Evolutionary conservation across 2,888 invertebrate species (phyloP).

Genomic region (Papilio elwesi): DNA sequence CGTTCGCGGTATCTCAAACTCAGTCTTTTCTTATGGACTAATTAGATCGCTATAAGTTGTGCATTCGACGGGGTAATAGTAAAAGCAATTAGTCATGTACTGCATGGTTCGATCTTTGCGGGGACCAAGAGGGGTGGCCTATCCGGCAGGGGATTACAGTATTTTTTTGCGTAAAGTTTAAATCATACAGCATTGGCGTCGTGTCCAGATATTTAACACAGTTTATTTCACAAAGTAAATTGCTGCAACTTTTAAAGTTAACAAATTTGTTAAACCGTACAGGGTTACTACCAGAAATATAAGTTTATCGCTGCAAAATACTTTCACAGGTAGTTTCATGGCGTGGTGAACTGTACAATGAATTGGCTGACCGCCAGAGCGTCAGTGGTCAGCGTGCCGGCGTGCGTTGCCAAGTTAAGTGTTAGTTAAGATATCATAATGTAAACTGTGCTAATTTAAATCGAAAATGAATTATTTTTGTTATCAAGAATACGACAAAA

Average conservation of each 20-base stretch:
- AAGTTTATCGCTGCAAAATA: slow-evolving; percentile 24
- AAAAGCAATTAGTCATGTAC: no score
- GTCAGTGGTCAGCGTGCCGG: background rate
- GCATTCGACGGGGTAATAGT: no score
- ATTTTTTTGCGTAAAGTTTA: no score
- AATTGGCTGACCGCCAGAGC: slow-evolving; percentile 25
- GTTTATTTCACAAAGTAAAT: slow-evolving; percentile 18
- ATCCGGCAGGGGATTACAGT: no score
- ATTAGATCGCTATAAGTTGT: no score
- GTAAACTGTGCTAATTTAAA: slow-evolving; percentile 3
- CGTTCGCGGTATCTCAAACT: no score
- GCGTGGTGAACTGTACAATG: slow-evolving; percentile 21
- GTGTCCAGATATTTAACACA: slow-evolving; percentile 12
- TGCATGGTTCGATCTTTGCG: no score
- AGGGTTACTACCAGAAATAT: slow-evolving; percentile 17
- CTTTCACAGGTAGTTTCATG: slow-evolving; percentile 28
- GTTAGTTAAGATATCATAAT: background rate
- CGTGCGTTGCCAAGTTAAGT: slow-evolving; percentile 10
- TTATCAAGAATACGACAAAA: no score
- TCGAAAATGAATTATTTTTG: background rate
- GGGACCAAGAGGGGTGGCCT: no score
- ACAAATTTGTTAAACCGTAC: slow-evolving; percentile 31
- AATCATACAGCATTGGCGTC: background rate
- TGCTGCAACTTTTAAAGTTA: slow-evolving; percentile 24
- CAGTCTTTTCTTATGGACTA: no score